Evolutionary conservation across 2,797 vertebrate genomes (phyloP).

Genomic region (Pogonophryne albipinna): DNA sequence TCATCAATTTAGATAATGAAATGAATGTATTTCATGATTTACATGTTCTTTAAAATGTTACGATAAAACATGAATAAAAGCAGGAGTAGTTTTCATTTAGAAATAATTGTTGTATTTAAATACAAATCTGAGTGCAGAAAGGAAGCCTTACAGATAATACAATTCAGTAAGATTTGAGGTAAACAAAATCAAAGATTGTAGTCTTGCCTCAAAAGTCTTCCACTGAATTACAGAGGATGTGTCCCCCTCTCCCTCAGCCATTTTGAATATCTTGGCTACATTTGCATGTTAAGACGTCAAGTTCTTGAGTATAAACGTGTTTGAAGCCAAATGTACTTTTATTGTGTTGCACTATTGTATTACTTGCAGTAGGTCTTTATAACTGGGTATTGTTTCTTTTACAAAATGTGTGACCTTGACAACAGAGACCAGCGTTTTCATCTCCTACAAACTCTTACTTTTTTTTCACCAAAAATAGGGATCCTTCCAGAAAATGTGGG

Average conservation of each 20-base stretch:
- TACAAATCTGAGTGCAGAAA: neutral
- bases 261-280: no score
- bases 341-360: neutral
- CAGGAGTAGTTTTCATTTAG: neutral
- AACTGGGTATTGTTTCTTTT: neutral
- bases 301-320: neutral
- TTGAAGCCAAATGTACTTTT: neutral
- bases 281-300: neutral
- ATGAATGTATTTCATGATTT: neutral
- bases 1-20: neutral
- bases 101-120: neutral
- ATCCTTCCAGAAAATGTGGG: neutral
- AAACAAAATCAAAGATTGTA: neutral
- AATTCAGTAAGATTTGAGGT: neutral
- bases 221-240: neutral
- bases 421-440: neutral
- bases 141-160: neutral
- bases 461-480: neutral
- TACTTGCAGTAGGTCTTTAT: neutral
- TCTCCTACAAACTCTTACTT: no score
- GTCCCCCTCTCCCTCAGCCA: no score
- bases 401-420: neutral
- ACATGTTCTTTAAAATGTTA: neutral
- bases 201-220: neutral
- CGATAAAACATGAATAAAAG: neutral